phyloP scores from a whole-genome alignment of 2,113 vertebrate genomes.

The Hypocryptadius cinnamomeus region DNA sequence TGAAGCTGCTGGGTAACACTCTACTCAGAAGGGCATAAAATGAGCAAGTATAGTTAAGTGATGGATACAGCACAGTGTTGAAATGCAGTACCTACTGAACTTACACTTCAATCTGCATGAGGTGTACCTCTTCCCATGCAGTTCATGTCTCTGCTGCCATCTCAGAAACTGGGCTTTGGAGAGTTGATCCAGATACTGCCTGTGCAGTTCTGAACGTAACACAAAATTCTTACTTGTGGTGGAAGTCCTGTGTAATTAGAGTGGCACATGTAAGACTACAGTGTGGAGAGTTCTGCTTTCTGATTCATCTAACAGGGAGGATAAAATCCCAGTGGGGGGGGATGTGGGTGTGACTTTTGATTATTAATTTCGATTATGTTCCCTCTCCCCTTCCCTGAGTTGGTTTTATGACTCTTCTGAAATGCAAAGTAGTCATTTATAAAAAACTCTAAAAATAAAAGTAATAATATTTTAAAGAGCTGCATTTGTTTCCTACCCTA shows the following conservation, averaged over 20 bases:
- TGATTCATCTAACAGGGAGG: neutral
- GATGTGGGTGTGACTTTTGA: neutral
- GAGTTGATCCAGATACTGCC: neutral
- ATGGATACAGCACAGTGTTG: neutral
- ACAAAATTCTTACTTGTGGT: neutral
- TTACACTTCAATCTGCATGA: neutral
- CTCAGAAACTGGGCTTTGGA: neutral
- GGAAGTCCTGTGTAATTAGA: neutral
- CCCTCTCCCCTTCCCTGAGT: neutral
- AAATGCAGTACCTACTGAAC: neutral
- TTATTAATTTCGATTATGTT: neutral
- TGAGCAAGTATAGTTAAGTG: neutral
- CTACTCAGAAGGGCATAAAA: neutral
- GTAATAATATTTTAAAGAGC: neutral
- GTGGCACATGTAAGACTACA: neutral
- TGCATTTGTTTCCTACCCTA: neutral
- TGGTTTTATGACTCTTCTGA: neutral
- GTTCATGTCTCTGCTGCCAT: neutral
- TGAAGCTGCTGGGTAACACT: neutral
- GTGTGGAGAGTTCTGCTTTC: neutral
- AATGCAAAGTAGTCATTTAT: neutral
- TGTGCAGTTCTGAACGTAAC: neutral
- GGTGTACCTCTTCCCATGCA: neutral
- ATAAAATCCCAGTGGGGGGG: neutral
- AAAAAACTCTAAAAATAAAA: neutral